These are phyloP conservation scores for Ariolimax columbianus DNA, from an alignment of 2,888 invertebrate species.

Conservation along the genomic window DNA sequence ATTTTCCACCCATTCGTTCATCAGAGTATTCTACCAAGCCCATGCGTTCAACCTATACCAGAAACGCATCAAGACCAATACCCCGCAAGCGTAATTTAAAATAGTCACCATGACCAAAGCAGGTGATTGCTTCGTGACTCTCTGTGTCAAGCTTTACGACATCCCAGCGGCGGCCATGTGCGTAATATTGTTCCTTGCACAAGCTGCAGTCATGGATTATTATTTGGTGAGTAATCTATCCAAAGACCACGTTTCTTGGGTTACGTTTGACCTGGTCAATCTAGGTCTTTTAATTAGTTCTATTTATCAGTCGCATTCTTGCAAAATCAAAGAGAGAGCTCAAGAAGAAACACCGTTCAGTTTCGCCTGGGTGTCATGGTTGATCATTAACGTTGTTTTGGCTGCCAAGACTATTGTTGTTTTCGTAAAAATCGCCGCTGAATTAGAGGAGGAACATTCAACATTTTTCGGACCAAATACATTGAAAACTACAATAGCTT, in stretches of 20 bases:
- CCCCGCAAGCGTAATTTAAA: neutral
- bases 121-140: conserved; percentile 32
- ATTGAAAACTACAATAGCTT: conserved; percentile 55
- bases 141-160: neutral
- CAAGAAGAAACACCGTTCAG: neutral
- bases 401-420: conserved; percentile 80
- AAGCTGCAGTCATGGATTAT: conserved; percentile 35
- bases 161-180: conserved; percentile 34
- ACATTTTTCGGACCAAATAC: conserved; percentile 79
- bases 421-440: conserved; percentile 77
- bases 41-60: neutral
- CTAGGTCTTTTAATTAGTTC: conserved; percentile 7
- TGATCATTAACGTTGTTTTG: conserved; percentile 80
- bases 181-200: conserved; percentile 14
- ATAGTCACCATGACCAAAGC: conserved; percentile 27
- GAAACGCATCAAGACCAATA: neutral
- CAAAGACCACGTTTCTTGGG: neutral
- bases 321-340: neutral
- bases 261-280: conserved; percentile 1
- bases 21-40: neutral
- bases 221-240: conserved; percentile 25
- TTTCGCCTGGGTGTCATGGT: conserved; percentile 78
- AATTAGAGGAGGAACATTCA: conserved; percentile 72
- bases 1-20: too few relatives aligned
- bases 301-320: conserved; percentile 1